Evolutionary conservation across 1,140 invertebrate species (phyloP).

Genomic region (Maconellicoccus hirsutus): DNA sequence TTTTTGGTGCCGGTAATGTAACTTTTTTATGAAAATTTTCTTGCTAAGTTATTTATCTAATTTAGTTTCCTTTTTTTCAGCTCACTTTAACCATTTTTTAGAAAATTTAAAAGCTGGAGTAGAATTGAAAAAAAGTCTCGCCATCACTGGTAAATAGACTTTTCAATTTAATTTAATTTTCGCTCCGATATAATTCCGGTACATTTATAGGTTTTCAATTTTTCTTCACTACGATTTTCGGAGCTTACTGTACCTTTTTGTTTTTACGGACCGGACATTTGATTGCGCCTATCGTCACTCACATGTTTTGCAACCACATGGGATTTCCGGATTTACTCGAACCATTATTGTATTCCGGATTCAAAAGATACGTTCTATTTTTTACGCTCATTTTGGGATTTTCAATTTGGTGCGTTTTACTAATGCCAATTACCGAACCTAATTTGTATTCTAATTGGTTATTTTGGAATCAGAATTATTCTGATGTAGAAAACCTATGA

Average conservation of each 20-base stretch:
- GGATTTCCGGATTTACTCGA: constrained; percentile 82
- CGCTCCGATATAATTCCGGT: constrained; percentile 18
- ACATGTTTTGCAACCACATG: constrained; percentile 94
- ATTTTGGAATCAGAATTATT: constrained; percentile 37
- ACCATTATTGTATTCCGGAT: constrained; percentile 51
- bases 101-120: constrained; percentile 62
- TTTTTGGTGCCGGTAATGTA: constrained; percentile 76
- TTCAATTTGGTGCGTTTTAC: constrained; percentile 58
- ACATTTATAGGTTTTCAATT: constrained; percentile 69
- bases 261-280: constrained; percentile 78
- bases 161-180: constrained; percentile 24
- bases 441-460: constrained; percentile 59
- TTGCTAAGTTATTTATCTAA: no score
- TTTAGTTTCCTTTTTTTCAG: constrained; percentile 41
- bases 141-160: not conserved
- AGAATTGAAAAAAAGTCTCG: not conserved
- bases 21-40: constrained; percentile 15
- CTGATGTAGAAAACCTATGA: not conserved
- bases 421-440: constrained; percentile 68
- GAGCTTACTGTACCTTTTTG: constrained; percentile 81
- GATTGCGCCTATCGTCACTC: constrained; percentile 72
- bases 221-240: constrained; percentile 81
- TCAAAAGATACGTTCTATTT: constrained; percentile 48
- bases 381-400: constrained; percentile 64
- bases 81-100: constrained; percentile 84